phyloP scores from a whole-genome alignment of 1,140 invertebrate genomes.

The Trachymyrmex cornetzi region DNA sequence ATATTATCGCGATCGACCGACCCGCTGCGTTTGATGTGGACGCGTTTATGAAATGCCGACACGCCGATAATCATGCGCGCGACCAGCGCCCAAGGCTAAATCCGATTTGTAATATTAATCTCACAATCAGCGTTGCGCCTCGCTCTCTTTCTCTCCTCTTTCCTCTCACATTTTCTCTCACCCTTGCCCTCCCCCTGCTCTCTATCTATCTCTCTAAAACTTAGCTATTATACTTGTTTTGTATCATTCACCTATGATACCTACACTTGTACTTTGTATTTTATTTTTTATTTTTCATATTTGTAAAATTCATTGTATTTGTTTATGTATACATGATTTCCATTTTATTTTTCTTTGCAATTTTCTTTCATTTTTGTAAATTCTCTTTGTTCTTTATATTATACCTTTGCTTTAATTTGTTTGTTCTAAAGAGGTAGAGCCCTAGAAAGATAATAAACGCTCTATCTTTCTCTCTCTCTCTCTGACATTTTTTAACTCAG shows the following conservation, averaged over 20 bases:
- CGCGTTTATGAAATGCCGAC: constrained; percentile 78
- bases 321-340: too few species aligned
- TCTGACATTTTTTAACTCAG: too few species aligned
- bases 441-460: background rate
- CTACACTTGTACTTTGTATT: too few species aligned
- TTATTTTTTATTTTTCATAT: too few species aligned
- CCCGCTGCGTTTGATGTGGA: constrained; percentile 78
- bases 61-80: constrained; percentile 76
- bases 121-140: constrained; percentile 32
- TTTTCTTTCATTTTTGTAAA: too few species aligned
- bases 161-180: background rate
- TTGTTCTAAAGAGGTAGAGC: too few species aligned
- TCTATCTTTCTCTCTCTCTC: background rate
- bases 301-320: too few species aligned
- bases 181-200: background rate
- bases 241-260: too few species aligned
- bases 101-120: constrained; percentile 77
- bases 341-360: too few species aligned
- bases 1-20: constrained; percentile 78
- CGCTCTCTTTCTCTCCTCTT: constrained; percentile 45
- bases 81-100: constrained; percentile 76
- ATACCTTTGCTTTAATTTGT: too few species aligned
- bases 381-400: too few species aligned
- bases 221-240: too few species aligned
- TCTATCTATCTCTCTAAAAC: background rate